Conservation (phyloP, 2,113 vertebrate genomes). For the Mormyrus iriodes region DNA sequence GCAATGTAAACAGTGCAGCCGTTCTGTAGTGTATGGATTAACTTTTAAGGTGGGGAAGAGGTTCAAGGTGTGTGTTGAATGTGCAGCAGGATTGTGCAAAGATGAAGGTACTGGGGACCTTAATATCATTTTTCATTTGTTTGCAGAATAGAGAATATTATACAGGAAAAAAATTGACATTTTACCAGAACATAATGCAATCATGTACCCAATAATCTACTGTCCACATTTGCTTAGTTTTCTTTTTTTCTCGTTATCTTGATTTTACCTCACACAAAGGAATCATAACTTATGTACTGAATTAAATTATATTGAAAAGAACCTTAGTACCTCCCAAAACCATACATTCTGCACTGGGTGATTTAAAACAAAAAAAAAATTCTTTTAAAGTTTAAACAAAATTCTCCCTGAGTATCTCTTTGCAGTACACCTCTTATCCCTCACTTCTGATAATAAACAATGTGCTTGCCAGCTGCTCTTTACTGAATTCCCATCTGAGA, state of each 20-base stretch:
- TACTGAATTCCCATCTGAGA: conserved; percentile 15
- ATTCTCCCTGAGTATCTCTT: background rate
- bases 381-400: background rate
- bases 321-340: background rate
- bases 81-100: background rate
- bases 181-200: background rate
- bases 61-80: background rate
- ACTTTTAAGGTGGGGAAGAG: too few relatives aligned
- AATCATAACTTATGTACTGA: background rate
- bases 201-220: background rate
- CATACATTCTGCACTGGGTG: background rate
- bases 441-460: background rate
- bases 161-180: background rate
- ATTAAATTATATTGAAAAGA: background rate
- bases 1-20: background rate
- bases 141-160: background rate
- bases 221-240: background rate
- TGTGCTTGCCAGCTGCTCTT: background rate
- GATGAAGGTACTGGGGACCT: background rate
- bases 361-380: too few relatives aligned
- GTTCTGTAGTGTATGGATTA: background rate
- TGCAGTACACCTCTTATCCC: background rate
- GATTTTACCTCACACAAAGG: background rate
- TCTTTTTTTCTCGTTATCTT: background rate
- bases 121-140: background rate